These are phyloP conservation scores for Echeneis naucrates DNA, from an alignment of 2,797 vertebrate species.

Conservation along the genomic window DNA sequence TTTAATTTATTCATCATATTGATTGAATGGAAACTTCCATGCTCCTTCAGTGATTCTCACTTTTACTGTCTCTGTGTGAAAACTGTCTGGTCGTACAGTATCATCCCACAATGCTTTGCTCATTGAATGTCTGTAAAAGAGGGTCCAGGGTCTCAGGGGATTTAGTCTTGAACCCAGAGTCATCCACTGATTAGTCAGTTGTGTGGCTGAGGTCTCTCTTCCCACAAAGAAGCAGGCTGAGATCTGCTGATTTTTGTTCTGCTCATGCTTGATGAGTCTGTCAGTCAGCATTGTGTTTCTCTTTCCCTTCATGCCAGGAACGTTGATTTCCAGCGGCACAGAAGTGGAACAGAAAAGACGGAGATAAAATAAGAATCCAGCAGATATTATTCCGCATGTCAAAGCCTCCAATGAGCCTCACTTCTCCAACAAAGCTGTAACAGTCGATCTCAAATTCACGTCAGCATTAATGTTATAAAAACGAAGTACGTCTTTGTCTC, in stretches of 20 bases:
- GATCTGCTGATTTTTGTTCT: not conserved
- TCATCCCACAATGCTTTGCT: not conserved
- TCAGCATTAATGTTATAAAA: no score
- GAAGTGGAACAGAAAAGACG: not conserved
- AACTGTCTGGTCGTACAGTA: not conserved
- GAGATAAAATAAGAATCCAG: not conserved
- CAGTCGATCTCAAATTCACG: no score
- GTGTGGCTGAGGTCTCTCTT: not conserved
- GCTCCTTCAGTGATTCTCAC: no score
- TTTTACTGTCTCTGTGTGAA: no score
- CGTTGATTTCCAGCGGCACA: not conserved
- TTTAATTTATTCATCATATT: not conserved
- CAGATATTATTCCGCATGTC: not conserved
- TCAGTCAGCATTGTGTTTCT: not conserved
- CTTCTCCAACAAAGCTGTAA: not conserved
- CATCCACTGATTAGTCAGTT: slow-evolving; percentile 6
- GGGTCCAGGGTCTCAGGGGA: not conserved
- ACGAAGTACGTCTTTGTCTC: no score
- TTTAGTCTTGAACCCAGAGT: slow-evolving; percentile 11
- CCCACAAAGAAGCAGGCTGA: not conserved
- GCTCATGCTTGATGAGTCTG: not conserved
- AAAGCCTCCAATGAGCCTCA: not conserved
- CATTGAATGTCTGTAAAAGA: slow-evolving; percentile 12
- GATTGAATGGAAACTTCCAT: no score
- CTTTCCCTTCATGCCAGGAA: not conserved